Percentiles rank a stretch among this genome's conserved stretches.
Evolutionary conservation across 2,888 invertebrate species (phyloP).

Genomic region (Clistopyga incitator): DNA sequence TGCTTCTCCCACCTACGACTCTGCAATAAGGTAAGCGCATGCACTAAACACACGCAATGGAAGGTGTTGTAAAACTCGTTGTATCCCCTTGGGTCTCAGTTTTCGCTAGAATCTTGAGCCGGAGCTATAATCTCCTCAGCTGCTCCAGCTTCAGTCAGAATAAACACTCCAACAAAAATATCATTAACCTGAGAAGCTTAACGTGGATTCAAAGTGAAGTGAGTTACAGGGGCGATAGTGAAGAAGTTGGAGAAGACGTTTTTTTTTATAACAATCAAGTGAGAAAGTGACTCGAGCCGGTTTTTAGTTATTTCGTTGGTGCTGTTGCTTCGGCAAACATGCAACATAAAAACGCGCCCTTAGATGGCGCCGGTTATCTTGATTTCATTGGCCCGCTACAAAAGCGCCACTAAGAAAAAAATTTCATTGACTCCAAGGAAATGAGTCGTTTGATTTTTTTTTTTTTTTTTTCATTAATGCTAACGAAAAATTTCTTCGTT

Average conservation of each 20-base stretch:
- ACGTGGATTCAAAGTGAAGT: slow-evolving; percentile 22
- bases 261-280: slow-evolving; percentile 22
- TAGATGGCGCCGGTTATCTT: slow-evolving; percentile 18
- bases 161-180: not conserved
- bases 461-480: too few species aligned
- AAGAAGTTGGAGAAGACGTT: not conserved
- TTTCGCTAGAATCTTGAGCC: slow-evolving; percentile 27
- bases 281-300: slow-evolving; percentile 30
- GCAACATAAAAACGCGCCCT: slow-evolving; percentile 36
- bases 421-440: too few species aligned
- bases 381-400: slow-evolving; percentile 48
- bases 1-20: slow-evolving; percentile 30
- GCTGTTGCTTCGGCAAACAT: slow-evolving; percentile 20
- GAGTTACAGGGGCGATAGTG: slow-evolving; percentile 26
- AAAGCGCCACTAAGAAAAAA: too few species aligned
- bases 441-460: too few species aligned
- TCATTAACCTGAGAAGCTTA: not conserved
- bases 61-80: slow-evolving; percentile 39
- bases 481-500: too few species aligned
- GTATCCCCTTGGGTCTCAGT: slow-evolving; percentile 21
- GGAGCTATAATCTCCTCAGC: slow-evolving; percentile 2
- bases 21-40: slow-evolving; percentile 9
- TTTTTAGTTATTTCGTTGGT: slow-evolving; percentile 49
- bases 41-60: slow-evolving; percentile 24
- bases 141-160: not conserved